A percentile compares a stretch with the other conserved stretches of the same genome.
Evolutionary conservation across 2,113 vertebrate species (phyloP).

Genomic region (Puffinus mauretanicus): DNA sequence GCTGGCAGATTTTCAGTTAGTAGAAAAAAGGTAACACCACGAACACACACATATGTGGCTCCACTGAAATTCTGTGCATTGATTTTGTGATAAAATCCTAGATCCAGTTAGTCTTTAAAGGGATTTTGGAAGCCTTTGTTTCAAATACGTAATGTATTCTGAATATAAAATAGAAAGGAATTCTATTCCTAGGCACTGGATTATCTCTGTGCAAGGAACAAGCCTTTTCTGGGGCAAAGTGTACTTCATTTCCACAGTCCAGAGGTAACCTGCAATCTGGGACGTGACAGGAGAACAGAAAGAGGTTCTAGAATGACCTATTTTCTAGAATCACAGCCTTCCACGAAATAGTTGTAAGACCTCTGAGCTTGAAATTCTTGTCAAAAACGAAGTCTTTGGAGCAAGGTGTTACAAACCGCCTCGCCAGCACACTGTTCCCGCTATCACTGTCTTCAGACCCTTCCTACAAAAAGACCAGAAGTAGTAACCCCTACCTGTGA

Average conservation of each 20-base stretch:
- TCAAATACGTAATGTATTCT: background rate
- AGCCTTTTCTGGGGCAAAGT: background rate
- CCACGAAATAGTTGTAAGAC: background rate
- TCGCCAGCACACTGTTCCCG: background rate
- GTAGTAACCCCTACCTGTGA: constrained; percentile 79
- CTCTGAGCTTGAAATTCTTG: background rate
- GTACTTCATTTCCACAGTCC: background rate
- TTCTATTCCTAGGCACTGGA: background rate
- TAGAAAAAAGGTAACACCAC: accelerated
- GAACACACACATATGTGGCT: accelerated
- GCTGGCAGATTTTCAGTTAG: background rate
- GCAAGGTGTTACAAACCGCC: background rate
- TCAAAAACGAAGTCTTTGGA: accelerated
- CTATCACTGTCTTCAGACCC: background rate
- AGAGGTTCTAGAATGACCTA: background rate
- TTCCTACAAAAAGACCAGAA: background rate
- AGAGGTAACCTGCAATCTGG: background rate
- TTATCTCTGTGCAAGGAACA: background rate
- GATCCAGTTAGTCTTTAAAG: background rate
- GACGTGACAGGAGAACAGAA: background rate
- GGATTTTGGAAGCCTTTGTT: background rate
- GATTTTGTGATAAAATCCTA: background rate
- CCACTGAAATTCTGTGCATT: background rate
- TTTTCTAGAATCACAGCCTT: background rate
- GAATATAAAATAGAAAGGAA: background rate